Evolutionary conservation across 2,113 vertebrate genomes (phyloP).

Genomic region (Formicarius rufipectus): DNA sequence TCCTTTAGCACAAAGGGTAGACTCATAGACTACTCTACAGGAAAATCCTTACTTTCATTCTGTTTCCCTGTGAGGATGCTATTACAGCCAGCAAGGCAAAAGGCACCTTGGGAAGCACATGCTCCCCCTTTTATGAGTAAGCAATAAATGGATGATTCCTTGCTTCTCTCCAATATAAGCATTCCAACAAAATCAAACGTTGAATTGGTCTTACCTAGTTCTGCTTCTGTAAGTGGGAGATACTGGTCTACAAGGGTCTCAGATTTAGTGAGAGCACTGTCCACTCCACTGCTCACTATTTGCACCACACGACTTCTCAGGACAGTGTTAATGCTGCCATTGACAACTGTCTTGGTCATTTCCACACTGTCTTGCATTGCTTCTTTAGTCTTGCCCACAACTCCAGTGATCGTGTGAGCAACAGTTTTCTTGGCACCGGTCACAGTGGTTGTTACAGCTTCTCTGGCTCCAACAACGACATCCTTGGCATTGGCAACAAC

Average conservation of each 20-base stretch:
- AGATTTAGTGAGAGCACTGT: constrained; percentile 78
- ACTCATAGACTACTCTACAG: fast-evolving
- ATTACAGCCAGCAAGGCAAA: neutral
- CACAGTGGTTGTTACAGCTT: constrained; percentile 72
- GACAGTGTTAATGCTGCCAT: constrained; percentile 80
- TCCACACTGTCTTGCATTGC: constrained; percentile 83
- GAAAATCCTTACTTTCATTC: neutral
- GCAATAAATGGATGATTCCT: neutral
- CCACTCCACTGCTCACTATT: constrained; percentile 71
- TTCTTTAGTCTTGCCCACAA: constrained; percentile 76
- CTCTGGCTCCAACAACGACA: constrained; percentile 77
- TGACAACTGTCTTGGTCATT: constrained; percentile 82
- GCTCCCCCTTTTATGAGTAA: neutral
- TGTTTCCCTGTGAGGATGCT: neutral
- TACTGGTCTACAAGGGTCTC: constrained; percentile 83
- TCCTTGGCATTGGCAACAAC: constrained; percentile 77
- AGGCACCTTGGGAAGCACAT: neutral
- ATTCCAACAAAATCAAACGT: neutral
- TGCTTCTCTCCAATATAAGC: neutral
- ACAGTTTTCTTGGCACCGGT: constrained; percentile 80
- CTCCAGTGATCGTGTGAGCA: constrained; percentile 77
- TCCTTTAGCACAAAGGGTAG: neutral
- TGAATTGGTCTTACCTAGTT: constrained; percentile 76
- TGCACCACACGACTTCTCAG: constrained; percentile 73
- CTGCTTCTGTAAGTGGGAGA: constrained; percentile 82